A percentile compares a stretch with the other conserved stretches of the same genome.
Evolutionary conservation across 2,113 vertebrate species (phyloP).

Genomic region (Aptenodytes forsteri): DNA sequence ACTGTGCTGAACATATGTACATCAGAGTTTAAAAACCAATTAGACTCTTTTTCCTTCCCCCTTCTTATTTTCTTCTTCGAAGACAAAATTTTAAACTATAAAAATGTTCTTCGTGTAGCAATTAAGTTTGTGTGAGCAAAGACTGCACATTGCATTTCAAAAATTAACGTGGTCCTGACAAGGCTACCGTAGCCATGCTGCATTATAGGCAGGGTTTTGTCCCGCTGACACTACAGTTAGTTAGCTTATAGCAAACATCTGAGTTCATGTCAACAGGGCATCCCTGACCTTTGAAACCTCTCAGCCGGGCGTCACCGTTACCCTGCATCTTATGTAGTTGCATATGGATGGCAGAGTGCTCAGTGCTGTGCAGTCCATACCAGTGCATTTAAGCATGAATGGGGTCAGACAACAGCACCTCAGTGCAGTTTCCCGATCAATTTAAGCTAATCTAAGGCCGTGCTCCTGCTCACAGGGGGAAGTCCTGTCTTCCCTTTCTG

Average conservation of each 20-base stretch:
- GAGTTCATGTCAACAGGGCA: background rate
- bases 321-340: rapidly evolving
- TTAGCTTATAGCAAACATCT: background rate
- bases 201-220: background rate
- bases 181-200: background rate
- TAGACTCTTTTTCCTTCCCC: background rate
- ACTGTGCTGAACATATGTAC: background rate
- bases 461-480: background rate
- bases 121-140: background rate
- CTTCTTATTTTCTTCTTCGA: background rate
- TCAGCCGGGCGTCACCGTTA: rapidly evolving
- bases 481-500: background rate
- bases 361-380: background rate
- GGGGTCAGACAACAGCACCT: background rate
- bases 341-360: background rate
- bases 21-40: background rate
- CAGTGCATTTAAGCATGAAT: background rate
- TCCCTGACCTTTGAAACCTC: background rate
- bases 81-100: background rate
- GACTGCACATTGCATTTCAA: background rate
- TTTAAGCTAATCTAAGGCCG: background rate
- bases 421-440: background rate
- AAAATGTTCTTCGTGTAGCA: background rate
- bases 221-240: rapidly evolving
- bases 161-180: background rate